phyloP scores from a whole-genome alignment of 2,888 invertebrate species.

The Cataglyphis cursor region DNA sequence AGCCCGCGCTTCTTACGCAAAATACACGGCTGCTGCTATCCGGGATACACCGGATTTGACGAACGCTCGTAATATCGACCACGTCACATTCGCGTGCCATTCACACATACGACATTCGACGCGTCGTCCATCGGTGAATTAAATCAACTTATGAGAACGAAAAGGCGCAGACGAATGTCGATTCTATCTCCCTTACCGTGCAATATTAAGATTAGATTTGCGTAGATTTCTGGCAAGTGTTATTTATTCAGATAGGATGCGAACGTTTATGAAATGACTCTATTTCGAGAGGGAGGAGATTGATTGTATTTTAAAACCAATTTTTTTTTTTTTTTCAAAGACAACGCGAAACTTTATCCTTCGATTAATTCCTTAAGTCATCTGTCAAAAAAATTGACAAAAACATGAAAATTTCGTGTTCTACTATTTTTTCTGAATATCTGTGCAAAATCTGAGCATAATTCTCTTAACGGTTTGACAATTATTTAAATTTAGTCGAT shows the following conservation, averaged over 20 bases:
- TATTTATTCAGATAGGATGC: neutral
- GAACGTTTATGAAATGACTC: neutral
- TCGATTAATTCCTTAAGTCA: neutral
- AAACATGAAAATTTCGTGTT: too few species aligned
- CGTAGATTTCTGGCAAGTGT: neutral
- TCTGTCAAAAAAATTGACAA: too few species aligned
- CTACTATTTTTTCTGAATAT: too few species aligned
- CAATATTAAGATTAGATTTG: neutral
- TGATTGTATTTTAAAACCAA: neutral
- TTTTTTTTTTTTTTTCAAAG: neutral
- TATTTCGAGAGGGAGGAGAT: neutral
- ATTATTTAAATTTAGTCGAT: too few species aligned
- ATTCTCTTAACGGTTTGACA: too few species aligned
- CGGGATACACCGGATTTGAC: slow-evolving; percentile 16
- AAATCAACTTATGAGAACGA: slow-evolving; percentile 31
- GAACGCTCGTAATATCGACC: slow-evolving; percentile 22
- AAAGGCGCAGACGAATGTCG: neutral
- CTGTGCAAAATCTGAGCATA: too few species aligned
- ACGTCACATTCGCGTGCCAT: slow-evolving; percentile 3
- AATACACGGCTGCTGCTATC: neutral
- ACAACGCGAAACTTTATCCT: neutral
- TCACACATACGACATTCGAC: slow-evolving; percentile 1
- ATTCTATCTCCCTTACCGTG: neutral
- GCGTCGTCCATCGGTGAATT: slow-evolving; percentile 32
- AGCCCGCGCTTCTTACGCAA: neutral